Conservation (phyloP, 2,113 vertebrate genomes). For the Hypomesus transpacificus region DNA sequence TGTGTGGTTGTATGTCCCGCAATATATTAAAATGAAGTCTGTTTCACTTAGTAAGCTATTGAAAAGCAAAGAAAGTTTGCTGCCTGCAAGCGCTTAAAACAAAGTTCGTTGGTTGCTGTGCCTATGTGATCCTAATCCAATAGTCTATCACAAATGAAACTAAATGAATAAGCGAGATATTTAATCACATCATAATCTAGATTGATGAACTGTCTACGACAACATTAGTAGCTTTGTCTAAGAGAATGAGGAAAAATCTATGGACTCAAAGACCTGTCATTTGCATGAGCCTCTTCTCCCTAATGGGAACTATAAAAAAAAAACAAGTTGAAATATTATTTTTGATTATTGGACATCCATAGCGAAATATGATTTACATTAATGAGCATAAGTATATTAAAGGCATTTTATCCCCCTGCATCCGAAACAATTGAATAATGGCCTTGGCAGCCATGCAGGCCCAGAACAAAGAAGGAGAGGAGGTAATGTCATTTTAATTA, state of each 20-base stretch:
- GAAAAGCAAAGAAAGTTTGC: not conserved
- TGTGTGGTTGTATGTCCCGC: too few relatives aligned
- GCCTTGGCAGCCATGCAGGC: slow-evolving; percentile 59
- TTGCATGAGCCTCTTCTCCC: slow-evolving; percentile 65
- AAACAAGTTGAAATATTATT: slow-evolving; percentile 77
- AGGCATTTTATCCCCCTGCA: slow-evolving; percentile 74
- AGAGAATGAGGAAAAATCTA: slow-evolving; percentile 70
- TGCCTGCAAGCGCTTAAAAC: slow-evolving; percentile 43
- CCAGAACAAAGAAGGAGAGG: slow-evolving; percentile 52
- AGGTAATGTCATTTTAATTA: slow-evolving; percentile 76
- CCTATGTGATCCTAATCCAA: slow-evolving; percentile 65
- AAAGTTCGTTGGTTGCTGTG: slow-evolving; percentile 47
- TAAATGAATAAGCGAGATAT: slow-evolving; percentile 71
- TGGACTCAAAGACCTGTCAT: slow-evolving; percentile 69
- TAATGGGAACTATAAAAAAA: slow-evolving; percentile 72
- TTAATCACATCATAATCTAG: slow-evolving; percentile 75
- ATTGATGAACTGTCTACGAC: slow-evolving; percentile 78
- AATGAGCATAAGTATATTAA: slow-evolving; percentile 83
- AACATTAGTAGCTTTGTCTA: slow-evolving; percentile 73
- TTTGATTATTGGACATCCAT: slow-evolving; percentile 84
- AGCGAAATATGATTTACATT: slow-evolving; percentile 83
- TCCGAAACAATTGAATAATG: slow-evolving; percentile 76
- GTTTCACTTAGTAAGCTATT: too few relatives aligned
- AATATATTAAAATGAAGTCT: too few relatives aligned
- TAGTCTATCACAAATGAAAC: slow-evolving; percentile 67